Evolutionary conservation across 37 sponge, comb jelly and placozoan species (phyloP).

Genomic region (Ephydatia muelleri): DNA sequence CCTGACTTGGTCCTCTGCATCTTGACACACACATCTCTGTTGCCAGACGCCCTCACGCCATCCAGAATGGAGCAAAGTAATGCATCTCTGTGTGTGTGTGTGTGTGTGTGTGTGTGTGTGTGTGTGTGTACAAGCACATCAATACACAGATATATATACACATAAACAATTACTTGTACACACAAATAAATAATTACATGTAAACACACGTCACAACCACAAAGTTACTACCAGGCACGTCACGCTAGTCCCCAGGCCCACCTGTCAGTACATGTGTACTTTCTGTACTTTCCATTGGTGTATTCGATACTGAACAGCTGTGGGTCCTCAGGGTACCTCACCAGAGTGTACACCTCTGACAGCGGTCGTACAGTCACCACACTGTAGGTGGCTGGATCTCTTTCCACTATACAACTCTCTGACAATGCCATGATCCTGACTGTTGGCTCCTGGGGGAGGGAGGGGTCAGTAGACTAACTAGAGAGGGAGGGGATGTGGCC

Average conservation of each 20-base stretch:
- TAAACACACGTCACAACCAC: background rate
- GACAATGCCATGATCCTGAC: constrained; percentile 85
- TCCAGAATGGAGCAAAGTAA: constrained; percentile 96
- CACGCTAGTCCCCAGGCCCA: background rate
- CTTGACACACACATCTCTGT: constrained; percentile 96
- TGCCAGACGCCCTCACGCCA: constrained; percentile 95
- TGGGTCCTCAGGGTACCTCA: constrained; percentile 91
- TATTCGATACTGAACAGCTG: constrained; percentile 96
- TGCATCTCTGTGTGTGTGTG: constrained; percentile 90
- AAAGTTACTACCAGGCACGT: background rate
- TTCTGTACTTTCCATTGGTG: constrained; percentile 53
- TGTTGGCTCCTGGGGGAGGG: constrained; percentile 76
- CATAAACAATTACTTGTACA: background rate
- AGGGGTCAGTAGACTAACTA: no score
- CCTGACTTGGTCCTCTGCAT: constrained; percentile 85
- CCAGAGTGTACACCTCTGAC: constrained; percentile 84
- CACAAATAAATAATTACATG: background rate
- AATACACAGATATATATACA: background rate
- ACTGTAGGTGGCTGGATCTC: constrained; percentile 95
- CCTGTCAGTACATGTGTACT: constrained; percentile 92
- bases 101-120: no score
- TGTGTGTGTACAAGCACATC: no score
- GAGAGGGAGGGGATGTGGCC: no score
- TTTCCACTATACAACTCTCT: constrained; percentile 95
- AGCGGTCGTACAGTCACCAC: constrained; percentile 87